Evolutionary conservation across 2,113 vertebrate species (phyloP), one percentile per base, ranked within the genome.

Genomic region (Campylomormyrus numenius): DNA sequence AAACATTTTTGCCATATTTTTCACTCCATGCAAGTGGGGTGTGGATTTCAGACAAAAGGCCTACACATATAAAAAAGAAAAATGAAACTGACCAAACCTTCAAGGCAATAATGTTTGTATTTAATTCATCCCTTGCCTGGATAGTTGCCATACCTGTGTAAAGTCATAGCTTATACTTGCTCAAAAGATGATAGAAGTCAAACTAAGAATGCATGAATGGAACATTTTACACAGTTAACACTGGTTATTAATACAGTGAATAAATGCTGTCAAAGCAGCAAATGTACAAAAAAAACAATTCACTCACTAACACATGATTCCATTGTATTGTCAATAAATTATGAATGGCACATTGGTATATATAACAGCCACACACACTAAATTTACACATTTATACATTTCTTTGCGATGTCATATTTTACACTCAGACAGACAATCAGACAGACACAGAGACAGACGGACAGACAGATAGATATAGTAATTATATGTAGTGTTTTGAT

Each of bases 1-100:
- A 42, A 80, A 80, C 74, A 80, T 80, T 80, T 39, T 80, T 80
- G 74, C 35, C 74, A 80, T 80, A 80, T 80, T 80, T 80, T 42
- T 10, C 74, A 42, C 74, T 17, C 74, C 74, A 77, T 42, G 74
- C 74, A 77, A 42, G 74, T 42, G 74, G 70, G 74, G 74, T 80
- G 74, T 80, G 74, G 31, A 80, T 80, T 80, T 80, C 74, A 80
- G 74, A 80, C 74, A 80, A 80, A 70, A 2, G 74, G 15, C 74
- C 21, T 80, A 80, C 17, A n/a, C 17, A 39, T 42, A 17, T 19
- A 17, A 17, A 74, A 77, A 80, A 80, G 13, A 19, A 80, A 42
- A 80, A 35, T 39, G 74, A 80, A 80, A 80, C 35, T 80, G 35
- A 80, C 74, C 74, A 80, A 80, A 80, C 74, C 35, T 80, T 80